phyloP scores from a whole-genome alignment of 2,888 invertebrate genomes.

The Serripes groenlandicus region DNA sequence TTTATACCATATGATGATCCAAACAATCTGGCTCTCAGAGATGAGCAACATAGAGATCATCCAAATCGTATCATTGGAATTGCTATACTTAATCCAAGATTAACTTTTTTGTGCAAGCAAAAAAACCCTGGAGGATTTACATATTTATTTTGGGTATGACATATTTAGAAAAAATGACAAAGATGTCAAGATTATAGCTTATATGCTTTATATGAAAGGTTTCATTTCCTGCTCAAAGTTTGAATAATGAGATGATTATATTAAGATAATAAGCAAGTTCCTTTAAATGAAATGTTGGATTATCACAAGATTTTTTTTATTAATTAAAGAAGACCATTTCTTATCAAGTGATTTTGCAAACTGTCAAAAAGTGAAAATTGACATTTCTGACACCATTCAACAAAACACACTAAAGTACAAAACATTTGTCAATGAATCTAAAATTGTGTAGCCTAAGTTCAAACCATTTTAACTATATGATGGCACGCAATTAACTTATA shows the following conservation, averaged over 20 bases:
- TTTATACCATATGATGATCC: background rate
- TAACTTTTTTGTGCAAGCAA: background rate
- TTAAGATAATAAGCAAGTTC: background rate
- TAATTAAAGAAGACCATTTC: slow-evolving; percentile 1
- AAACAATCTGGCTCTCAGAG: background rate
- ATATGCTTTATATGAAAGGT: too few relatives aligned
- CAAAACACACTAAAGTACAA: background rate
- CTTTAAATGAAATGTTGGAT: background rate
- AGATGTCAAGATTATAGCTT: too few relatives aligned
- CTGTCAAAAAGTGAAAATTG: background rate
- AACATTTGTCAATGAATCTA: background rate
- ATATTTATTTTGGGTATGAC: too few relatives aligned
- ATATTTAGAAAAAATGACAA: too few relatives aligned
- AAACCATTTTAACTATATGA: too few relatives aligned
- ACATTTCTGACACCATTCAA: background rate
- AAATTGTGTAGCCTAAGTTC: too few relatives aligned
- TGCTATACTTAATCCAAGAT: slow-evolving; percentile 8
- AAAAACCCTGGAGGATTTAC: too few relatives aligned
- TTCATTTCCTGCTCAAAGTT: too few relatives aligned
- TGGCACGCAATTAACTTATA: too few relatives aligned
- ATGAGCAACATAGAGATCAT: slow-evolving; percentile 1
- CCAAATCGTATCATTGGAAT: background rate
- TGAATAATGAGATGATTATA: background rate
- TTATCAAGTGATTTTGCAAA: background rate
- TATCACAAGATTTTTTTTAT: too few relatives aligned